These are phyloP conservation scores for Ctenodactylus gundi DNA, from an alignment of 2,113 vertebrate species.

Conservation along the genomic window DNA sequence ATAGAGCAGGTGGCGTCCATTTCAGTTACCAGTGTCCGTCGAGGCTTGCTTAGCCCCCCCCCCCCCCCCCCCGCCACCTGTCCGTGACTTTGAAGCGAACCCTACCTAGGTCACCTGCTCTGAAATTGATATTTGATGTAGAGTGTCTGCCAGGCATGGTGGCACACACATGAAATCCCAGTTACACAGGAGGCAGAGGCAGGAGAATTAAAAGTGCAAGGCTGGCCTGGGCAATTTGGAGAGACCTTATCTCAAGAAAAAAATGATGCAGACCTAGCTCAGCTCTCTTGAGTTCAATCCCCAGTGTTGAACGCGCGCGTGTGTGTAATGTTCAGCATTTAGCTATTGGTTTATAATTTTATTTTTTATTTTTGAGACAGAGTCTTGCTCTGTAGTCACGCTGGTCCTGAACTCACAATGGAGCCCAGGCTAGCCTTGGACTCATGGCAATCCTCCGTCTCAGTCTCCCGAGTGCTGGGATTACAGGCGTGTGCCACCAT, in stretches of 20 bases:
- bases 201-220: neutral
- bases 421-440: no score
- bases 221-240: neutral
- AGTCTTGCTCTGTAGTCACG: no score
- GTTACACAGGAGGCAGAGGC: neutral
- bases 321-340: neutral
- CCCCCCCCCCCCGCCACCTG: neutral
- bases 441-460: no score
- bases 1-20: neutral
- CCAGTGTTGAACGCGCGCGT: neutral
- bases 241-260: neutral
- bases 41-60: neutral
- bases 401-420: no score
- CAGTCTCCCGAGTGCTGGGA: no score
- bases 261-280: neutral
- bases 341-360: neutral
- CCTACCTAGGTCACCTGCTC: neutral
- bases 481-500: no score
- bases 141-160: neutral
- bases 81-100: neutral
- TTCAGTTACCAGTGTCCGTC: neutral
- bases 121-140: neutral
- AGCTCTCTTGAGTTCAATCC: neutral
- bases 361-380: no score
- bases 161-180: neutral